A percentile compares a stretch with the other conserved stretches of the same genome.
phyloP scores from a whole-genome alignment of 2,113 vertebrate species.

The Chamaea fasciata region DNA sequence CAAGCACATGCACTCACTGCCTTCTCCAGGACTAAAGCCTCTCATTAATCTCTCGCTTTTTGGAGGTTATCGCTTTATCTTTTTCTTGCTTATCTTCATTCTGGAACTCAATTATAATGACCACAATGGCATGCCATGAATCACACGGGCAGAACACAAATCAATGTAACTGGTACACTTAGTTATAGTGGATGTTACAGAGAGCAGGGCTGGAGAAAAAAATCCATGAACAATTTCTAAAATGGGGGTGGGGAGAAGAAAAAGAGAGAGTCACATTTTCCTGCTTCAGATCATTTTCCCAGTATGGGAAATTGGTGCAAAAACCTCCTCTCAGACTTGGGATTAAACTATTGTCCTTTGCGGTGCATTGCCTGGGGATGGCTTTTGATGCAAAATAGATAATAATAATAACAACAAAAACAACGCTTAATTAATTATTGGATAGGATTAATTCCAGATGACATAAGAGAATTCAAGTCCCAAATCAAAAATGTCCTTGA shows the following conservation, averaged over 20 bases:
- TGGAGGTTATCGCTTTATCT: neutral
- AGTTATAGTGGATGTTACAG: neutral
- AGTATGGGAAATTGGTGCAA: neutral
- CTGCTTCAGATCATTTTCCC: neutral
- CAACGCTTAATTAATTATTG: neutral
- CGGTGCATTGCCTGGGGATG: neutral
- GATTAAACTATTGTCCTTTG: neutral
- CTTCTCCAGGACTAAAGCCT: neutral
- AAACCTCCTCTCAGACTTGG: neutral
- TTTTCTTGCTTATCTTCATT: slow-evolving; percentile 36
- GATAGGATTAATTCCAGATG: neutral
- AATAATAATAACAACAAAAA: neutral
- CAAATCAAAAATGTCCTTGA: neutral
- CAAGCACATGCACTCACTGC: neutral
- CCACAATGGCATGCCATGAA: slow-evolving; percentile 22
- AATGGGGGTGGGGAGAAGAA: neutral
- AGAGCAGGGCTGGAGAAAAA: neutral
- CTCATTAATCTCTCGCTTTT: slow-evolving; percentile 4
- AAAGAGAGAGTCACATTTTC: neutral
- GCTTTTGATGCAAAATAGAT: neutral
- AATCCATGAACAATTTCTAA: neutral
- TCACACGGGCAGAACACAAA: slow-evolving; percentile 8
- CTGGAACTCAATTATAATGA: slow-evolving; percentile 42
- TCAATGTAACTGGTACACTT: neutral
- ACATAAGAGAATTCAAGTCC: neutral